phyloP scores from a whole-genome alignment of 2,113 vertebrate species.

The Seriola dumerili region DNA sequence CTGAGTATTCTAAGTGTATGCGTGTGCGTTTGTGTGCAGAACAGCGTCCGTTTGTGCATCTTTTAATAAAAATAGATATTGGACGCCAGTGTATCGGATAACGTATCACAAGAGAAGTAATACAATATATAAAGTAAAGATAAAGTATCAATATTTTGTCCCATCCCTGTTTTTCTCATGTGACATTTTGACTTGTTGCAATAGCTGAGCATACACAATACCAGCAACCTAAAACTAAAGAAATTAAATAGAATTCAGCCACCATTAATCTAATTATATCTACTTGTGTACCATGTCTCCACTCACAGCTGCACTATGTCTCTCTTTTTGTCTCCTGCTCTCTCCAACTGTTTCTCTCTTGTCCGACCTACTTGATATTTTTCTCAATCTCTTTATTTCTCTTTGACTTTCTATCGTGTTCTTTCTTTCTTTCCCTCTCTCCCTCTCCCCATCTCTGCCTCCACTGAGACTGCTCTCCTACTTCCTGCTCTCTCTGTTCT shows the following conservation, averaged over 20 bases:
- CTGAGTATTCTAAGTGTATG: too few relatives aligned
- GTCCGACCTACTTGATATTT: slow-evolving; percentile 36
- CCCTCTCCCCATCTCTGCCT: slow-evolving; percentile 3
- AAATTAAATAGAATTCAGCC: background rate
- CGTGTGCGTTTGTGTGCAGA: too few relatives aligned
- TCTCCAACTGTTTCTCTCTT: slow-evolving; percentile 30
- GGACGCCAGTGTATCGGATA: too few relatives aligned
- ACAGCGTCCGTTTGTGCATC: too few relatives aligned
- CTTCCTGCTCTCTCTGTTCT: slow-evolving; percentile 37
- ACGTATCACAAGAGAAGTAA: too few relatives aligned
- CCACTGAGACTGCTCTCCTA: slow-evolving; percentile 32
- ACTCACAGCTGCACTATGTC: background rate
- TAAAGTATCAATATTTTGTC: background rate
- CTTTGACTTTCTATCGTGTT: slow-evolving; percentile 11
- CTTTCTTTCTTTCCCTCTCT: slow-evolving; percentile 9
- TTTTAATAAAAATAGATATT: too few relatives aligned
- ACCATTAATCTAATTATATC: too few relatives aligned
- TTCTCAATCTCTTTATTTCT: slow-evolving; percentile 29
- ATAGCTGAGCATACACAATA: background rate
- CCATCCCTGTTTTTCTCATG: too few relatives aligned
- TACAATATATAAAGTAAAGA: too few relatives aligned
- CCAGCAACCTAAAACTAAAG: background rate
- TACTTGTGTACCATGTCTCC: background rate
- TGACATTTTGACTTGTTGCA: too few relatives aligned
- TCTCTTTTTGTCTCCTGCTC: slow-evolving; percentile 12